Evolutionary conservation across 2,113 vertebrate genomes (phyloP), one percentile per base, ranked within the genome.

Genomic region (Sinosuthora webbiana): DNA sequence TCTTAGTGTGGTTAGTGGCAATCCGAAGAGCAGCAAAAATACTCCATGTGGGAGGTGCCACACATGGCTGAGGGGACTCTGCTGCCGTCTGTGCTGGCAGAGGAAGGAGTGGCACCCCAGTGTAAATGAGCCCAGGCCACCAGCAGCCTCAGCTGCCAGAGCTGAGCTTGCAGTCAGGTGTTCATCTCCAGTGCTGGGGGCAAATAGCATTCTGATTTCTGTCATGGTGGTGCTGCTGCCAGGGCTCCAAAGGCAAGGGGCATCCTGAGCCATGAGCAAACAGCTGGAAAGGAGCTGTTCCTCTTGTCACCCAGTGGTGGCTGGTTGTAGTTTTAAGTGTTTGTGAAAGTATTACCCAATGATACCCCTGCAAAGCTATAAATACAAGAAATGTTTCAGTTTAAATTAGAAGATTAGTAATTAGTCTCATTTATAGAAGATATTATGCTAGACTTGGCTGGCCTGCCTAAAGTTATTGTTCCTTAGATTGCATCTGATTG

Each of bases 1-100:
- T 53, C 11, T 42, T 67, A 28, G 19, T 4, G 4, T 62, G 20
- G 20, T 45, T 65, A 8, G 22, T 33, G 15, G 41, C 55, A 70
- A 5, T n/a, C 4, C 0, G 0, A 74, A 80, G 49, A 84, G 60
- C 52, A 67, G 62, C 11, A 67, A 49, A 62, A 49, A 39, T 1
- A 9, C 7, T 23, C 7, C 7, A 1, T 30, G 53, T 27, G 47
- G n/a, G 2, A 12, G 35, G 41, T 89, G 47, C 27, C 65, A 39
- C 2, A 1, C 17, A 5, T 0, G 0, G 13, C 65, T 35, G 28
- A 37, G 30, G 35, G 37, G 19, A 21, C 44, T 30, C 22, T 39
- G 49, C 59, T 17, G 3, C 9, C 4, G 2, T 24, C 18, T 24
- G 24, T 56, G 33, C 41, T 78, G 65, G 16, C 56, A 10, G 0